These are phyloP conservation scores for Azemiops feae DNA, from an alignment of 2,113 vertebrate species.

Conservation along the genomic window DNA sequence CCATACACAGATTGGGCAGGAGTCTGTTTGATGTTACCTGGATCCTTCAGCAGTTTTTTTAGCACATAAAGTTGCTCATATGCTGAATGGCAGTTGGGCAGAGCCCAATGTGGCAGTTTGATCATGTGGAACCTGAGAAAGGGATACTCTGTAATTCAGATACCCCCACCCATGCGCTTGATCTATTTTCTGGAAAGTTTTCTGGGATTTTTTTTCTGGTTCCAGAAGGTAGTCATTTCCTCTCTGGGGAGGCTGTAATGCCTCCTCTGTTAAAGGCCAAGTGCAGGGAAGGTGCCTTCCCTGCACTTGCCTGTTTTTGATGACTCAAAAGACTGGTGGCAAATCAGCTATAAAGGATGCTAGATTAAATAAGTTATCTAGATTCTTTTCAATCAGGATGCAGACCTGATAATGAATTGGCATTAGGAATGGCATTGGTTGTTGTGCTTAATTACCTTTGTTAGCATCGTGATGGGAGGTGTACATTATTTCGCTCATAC, in stretches of 20 bases:
- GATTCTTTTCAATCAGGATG: background rate
- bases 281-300: no score
- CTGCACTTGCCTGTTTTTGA: no score
- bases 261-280: no score
- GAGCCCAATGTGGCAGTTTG: background rate
- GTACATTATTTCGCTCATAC: background rate
- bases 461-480: background rate
- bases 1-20: background rate
- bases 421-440: background rate
- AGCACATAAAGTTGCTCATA: background rate
- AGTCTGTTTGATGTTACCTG: background rate
- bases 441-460: background rate
- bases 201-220: background rate
- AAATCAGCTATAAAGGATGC: no score
- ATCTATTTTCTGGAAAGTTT: background rate
- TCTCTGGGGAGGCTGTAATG: no score
- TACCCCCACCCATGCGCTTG: background rate
- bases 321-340: no score
- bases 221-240: no score
- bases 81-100: background rate
- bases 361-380: background rate
- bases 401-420: background rate
- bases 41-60: background rate
- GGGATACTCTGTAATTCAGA: background rate
- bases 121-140: background rate